Conservation (phyloP, 2,888 invertebrate genomes). For the Rhaphigaster nebulosa region DNA sequence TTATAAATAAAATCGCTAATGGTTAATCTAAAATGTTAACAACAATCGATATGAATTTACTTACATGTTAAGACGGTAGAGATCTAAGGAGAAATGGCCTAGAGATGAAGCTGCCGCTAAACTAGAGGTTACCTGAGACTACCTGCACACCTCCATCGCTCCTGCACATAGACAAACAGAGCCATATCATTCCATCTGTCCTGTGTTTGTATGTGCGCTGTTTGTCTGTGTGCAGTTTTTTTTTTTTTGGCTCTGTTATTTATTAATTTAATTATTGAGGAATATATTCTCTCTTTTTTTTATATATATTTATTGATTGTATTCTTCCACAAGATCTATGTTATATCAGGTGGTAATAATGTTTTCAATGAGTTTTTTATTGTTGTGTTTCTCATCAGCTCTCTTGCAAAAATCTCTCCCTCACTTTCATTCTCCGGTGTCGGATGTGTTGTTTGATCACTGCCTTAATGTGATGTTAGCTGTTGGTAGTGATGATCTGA, state of each 20-base stretch:
- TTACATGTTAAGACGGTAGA: neutral
- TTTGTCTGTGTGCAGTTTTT: constrained; percentile 64
- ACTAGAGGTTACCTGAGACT: constrained; percentile 44
- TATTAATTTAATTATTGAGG: neutral
- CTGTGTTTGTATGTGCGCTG: constrained; percentile 63
- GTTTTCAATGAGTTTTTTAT: constrained; percentile 30
- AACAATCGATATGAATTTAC: constrained; percentile 24
- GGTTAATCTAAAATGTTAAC: neutral
- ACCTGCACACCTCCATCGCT: constrained; percentile 66
- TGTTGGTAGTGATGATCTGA: neutral
- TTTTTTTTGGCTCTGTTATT: constrained; percentile 49
- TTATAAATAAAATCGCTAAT: neutral
- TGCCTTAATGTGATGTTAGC: neutral
- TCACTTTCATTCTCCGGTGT: constrained; percentile 29
- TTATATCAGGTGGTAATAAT: constrained; percentile 7
- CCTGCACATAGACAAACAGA: constrained; percentile 72
- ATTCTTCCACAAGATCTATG: neutral
- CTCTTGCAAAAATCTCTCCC: neutral
- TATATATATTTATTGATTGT: neutral
- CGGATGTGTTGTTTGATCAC: neutral
- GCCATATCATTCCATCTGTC: constrained; percentile 60
- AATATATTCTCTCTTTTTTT: constrained; percentile 1
- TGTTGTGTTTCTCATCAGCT: constrained; percentile 5
- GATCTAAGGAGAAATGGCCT: neutral
- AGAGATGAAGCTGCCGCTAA: neutral